These are phyloP conservation scores for Petaurus breviceps DNA, from an alignment of 2,113 vertebrate species.

Conservation along the genomic window DNA sequence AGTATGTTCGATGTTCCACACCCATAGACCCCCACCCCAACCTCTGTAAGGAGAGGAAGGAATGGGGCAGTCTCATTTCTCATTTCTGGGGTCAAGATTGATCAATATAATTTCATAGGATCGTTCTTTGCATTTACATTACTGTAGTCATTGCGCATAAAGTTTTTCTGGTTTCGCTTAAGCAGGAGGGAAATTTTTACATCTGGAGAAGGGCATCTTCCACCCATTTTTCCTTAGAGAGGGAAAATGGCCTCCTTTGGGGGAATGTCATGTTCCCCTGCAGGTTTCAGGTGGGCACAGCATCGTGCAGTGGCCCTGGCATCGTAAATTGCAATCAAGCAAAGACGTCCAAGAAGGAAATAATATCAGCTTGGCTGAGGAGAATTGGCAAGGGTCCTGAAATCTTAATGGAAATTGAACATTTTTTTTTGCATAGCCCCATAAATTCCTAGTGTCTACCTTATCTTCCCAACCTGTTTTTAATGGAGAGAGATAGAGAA, in stretches of 20 bases:
- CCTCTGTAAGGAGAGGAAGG: neutral
- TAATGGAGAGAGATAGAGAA: slow-evolving; percentile 50
- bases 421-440: slow-evolving; percentile 69
- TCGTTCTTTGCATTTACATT: neutral
- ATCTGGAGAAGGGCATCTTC: slow-evolving; percentile 25
- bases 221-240: slow-evolving; percentile 36
- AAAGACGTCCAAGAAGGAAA: slow-evolving; percentile 52
- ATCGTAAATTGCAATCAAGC: slow-evolving; percentile 62
- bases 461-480: slow-evolving; percentile 54
- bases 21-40: neutral
- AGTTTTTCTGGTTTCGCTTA: neutral
- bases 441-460: slow-evolving; percentile 65
- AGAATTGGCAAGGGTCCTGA: slow-evolving; percentile 59
- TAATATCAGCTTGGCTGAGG: neutral
- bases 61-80: neutral
- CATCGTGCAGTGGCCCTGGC: neutral
- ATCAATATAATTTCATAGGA: neutral
- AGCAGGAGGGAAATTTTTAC: neutral
- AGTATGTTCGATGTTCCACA: neutral
- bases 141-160: neutral
- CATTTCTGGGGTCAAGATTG: neutral
- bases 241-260: slow-evolving; percentile 27
- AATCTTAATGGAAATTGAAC: slow-evolving; percentile 73
- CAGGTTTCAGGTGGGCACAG: slow-evolving; percentile 43
- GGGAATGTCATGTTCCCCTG: slow-evolving; percentile 39